These are phyloP conservation scores for Oryzias woworae DNA, from an alignment of 2,113 vertebrate species.

Conservation along the genomic window DNA sequence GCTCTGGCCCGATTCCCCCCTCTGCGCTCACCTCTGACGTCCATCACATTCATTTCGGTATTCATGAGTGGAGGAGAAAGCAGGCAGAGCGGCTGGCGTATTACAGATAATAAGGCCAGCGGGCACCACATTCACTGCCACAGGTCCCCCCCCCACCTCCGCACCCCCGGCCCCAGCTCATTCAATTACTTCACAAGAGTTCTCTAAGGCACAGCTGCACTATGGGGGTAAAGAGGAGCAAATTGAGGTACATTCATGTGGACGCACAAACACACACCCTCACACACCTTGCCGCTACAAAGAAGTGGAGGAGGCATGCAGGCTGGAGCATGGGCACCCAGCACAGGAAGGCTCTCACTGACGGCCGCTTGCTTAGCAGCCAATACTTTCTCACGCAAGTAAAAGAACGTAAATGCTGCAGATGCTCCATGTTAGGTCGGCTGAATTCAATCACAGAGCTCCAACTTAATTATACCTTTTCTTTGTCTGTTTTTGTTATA, in stretches of 20 bases:
- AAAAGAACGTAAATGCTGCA: constrained; percentile 32
- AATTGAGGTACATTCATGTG: constrained; percentile 71
- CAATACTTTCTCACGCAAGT: constrained; percentile 39
- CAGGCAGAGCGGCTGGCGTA: constrained; percentile 65
- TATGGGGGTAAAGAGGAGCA: constrained; percentile 69
- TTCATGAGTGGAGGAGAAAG: constrained; percentile 75
- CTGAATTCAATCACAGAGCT: constrained; percentile 51
- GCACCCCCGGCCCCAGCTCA: constrained; percentile 53
- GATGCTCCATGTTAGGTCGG: constrained; percentile 32
- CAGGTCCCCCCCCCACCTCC: constrained; percentile 52
- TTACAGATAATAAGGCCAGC: constrained; percentile 78
- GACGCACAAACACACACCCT: constrained; percentile 32
- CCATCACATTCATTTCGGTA: constrained; percentile 75
- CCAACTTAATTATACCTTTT: not conserved
- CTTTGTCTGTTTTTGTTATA: too few species aligned
- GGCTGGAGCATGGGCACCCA: constrained; percentile 32
- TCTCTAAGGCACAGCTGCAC: constrained; percentile 73
- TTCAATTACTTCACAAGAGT: constrained; percentile 78
- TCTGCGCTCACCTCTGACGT: constrained; percentile 69
- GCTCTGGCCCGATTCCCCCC: constrained; percentile 57
- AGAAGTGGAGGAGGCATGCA: constrained; percentile 37
- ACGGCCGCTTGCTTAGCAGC: constrained; percentile 43
- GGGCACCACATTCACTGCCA: constrained; percentile 66
- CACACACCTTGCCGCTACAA: constrained; percentile 45
- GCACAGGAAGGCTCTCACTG: constrained; percentile 45